These are phyloP conservation scores for Dendrophyllia cribrosa DNA, from an alignment of 64 coral and sea anemone genomes.

Conservation along the genomic window DNA sequence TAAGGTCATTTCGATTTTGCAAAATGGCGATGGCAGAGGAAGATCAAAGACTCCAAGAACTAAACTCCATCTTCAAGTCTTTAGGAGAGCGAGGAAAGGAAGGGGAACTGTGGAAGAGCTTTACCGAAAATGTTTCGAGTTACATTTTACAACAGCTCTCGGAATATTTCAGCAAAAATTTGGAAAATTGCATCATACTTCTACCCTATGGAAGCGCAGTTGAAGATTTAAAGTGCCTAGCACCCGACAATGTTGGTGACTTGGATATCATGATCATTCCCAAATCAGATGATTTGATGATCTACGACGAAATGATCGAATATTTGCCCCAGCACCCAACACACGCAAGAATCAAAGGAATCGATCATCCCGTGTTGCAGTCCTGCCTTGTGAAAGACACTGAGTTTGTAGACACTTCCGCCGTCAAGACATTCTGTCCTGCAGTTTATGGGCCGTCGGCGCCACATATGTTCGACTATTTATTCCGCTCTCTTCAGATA, in stretches of 20 bases:
- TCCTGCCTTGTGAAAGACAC: conserved; percentile 58
- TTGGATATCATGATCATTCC: conserved; percentile 5
- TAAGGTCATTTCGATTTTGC: too few relatives aligned
- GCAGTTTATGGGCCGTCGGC: conserved; percentile 39
- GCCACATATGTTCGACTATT: background rate
- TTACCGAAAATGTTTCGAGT: background rate
- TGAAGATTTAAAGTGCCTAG: background rate
- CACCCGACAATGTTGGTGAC: background rate
- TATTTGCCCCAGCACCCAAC: conserved; percentile 24
- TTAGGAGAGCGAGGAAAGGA: background rate
- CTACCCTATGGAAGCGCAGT: background rate
- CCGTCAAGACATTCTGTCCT: conserved; percentile 57
- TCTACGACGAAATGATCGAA: conserved; percentile 37
- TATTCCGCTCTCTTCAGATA: background rate
- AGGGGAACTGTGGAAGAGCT: background rate
- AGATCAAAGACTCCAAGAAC: background rate
- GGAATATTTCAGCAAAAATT: background rate
- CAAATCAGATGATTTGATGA: background rate
- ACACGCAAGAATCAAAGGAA: conserved; percentile 33
- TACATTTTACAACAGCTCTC: background rate
- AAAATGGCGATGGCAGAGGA: background rate
- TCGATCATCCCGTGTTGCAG: conserved; percentile 25
- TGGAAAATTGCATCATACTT: background rate
- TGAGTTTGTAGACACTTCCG: conserved; percentile 38
- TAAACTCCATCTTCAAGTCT: background rate